Base-by-base conservation (phyloP, 2,113 vertebrate species). In the Tragelaphus imberbis region DNA sequence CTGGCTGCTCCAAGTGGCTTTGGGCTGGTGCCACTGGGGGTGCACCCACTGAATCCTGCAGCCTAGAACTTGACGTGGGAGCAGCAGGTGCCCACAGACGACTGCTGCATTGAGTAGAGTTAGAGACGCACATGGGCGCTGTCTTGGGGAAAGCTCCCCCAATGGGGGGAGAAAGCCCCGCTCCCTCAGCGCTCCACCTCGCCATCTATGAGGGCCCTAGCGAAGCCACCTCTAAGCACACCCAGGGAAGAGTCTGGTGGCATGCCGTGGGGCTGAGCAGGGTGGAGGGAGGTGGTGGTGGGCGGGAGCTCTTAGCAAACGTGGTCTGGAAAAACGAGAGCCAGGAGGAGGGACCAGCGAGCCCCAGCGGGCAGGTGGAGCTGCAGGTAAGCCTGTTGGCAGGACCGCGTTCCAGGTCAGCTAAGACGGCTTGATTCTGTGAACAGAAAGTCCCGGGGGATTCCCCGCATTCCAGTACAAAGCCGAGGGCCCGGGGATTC, bases 361-460 rank as follows among this genome's bases (percentile, higher is more conserved):
- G 0, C 47, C 68, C n/a, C 3, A 36, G 47, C 0, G 28, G 49
- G 23, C 84, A 79, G 86, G 84, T 56, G 87, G 33, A 44, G 59
- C 3, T 14, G 82, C 87, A 88, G 88, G 84, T 75, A 81, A n/a
- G 63, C 63, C 1, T 21, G 49, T 2, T 40, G 15, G 11, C 47
- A 10, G 3, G 12, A 56, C 19, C n/a, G 12, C 0, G 7, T 7
- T 53, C 56, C 80, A 27, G 49, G 81, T 30, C 36, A 4, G 55
- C 47, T 59, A 56, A n/a, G n/a, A 55, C 12, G 3, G 40, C 19
- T 36, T 4, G 53, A 86, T 2, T 91, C 56, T 36, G 11, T 0
- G 71, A 59, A 21, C 94, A 96, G 90, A 88, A 97, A 96, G 97
- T 61, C 92, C 95, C 90, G 2, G 93, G 95, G 88, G 21, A 81